Evolutionary conservation across 2,797 vertebrate species (phyloP), one percentile per base, ranked within the genome.

Genomic region (Sardinella longiceps): DNA sequence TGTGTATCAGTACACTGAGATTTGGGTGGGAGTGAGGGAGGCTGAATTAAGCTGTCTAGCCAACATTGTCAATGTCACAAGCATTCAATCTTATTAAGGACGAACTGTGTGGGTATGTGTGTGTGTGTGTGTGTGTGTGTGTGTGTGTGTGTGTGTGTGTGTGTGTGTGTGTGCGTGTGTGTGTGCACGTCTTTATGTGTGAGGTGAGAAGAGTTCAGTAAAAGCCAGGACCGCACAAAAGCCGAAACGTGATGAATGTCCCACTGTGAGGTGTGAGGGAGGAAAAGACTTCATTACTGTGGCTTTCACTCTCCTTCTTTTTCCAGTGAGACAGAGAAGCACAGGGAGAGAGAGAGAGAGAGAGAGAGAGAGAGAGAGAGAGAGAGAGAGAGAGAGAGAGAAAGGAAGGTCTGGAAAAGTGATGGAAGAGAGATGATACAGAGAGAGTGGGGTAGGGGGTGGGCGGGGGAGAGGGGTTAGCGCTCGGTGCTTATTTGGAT

Each of bases 111-210:
- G 25, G 14, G 63, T 70, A 5, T 70, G 28, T 70, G 63, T 70
- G 63, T 70, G 25, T 70, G 63, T 70, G 25, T 33, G 60, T 66
- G 60, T n/a, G 60, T 63, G 60, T 11, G 18, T 58, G n/a, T 58
- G 60, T 63, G 60, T 30, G 60, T 23, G 7, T 30, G 25, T 63
- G 25, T 63, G 4, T 63, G 20, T n/a, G 60, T 63, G 60, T 63
- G 60, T 63, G 60, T 63, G 60, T 63, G 60, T 63, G 60, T 63
- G 25, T 63, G 60, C 30, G 25, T 63, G 60, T 63, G 60, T 63
- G 25, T 10, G 25, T 28, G 6, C 25, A n/a, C 7, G 25, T n/a
- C 6, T 60, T 23, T 6, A n/a, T 63, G 28, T 63, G 58, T 12
- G 63, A 5, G 63, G 25, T 12, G 58, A 30, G 63, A 5, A 30